Evolutionary conservation across 1,140 invertebrate genomes (phyloP), one percentile per base, ranked within the genome.

Genomic region (Penaeus indicus): DNA sequence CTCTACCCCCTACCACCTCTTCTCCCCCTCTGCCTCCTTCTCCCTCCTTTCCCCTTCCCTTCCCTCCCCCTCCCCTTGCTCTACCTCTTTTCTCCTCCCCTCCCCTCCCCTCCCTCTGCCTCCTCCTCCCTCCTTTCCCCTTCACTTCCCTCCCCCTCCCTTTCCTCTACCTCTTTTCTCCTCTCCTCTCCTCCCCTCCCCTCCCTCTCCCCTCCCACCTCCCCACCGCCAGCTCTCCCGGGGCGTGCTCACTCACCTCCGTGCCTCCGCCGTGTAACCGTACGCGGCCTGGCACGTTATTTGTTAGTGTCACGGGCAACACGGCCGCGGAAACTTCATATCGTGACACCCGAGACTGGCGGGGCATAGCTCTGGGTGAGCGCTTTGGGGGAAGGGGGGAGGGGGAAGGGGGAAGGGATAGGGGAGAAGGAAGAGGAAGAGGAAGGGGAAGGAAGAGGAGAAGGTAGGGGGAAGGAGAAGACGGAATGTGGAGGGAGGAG

Each of bases 321-420:
- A 87, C 85, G 78, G 64, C 77, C 64, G 62, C 79, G 60, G 79
- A 79, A 87, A 87, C 80, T 80, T 87, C 85, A 87, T 87, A 87
- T 87, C 85, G 78, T 82, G 85, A 87, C 85, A 87, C 85, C 78
- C 60, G 19, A 80, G 27, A 64, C 85, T 77, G 13, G 1, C 54
- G 16, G 11, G 38, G 38, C 38, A 42, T 42, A 8, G 38, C 38
- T 42, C 54, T 11, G 54, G 54, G 4, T 13, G 11, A 16, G 67
- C 38, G 38, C 38, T 42, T 8, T 42, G 67, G n/a, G 67, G 32
- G 8, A 72, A 13, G 67, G 32, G 32, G 67, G 32, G 19, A 72
- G n/a, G 32, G 19, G n/a, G 67, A 27, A 69, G 18, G 67, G 16
- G 67, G 5, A 19, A 7, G 18, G 18, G 67, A 19, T 0, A 5